Base-by-base conservation (phyloP, 2,797 vertebrate genomes). In the Acanthornis magna region DNA sequence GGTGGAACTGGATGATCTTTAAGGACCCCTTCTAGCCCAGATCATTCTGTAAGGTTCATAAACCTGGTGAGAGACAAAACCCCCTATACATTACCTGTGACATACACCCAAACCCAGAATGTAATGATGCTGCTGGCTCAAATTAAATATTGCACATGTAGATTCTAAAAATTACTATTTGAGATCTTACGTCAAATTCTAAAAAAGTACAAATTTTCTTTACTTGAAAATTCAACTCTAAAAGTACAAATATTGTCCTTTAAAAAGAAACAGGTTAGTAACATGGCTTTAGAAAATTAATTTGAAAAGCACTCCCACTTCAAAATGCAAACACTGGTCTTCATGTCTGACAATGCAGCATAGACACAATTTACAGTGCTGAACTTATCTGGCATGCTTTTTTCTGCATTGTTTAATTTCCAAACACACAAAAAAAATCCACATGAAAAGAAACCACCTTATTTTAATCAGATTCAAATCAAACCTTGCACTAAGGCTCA, bases 401-500 rank as follows among this genome's bases (percentile, higher is more conserved):
- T 63, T 51, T 38, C 53, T 9, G 4, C 30, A 9, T 32, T 70
- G 13, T 40, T 77, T 55, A 8, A 80, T 36, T 92, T 85, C 34
- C 70, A 38, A 36, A 75, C 22, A 23, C 7, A 73, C 38, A 70
- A 42, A 54, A 54, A 22, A 47, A 16, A 5, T 10, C 19, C 8
- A 42, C 11, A 80, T 51, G 48, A 25, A 36, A 55, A 93, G 34
- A 91, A 75, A 77, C 1, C 1, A 1, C 2, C 6, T 9, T 63
- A 17, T 65, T 91, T 83, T 9, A 80, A 77, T 80, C 57, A 83
- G 15, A 80, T 54, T 79, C 17, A 83, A 93, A 83, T 72, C 42
- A 82, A 89, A 72, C 68, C 65, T 2, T 20, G 36, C 23, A 78
- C 8, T 51, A 32, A 82, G 60, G 36, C 26, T 72, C 22, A 27